phyloP scores from a whole-genome alignment of 2,797 vertebrate genomes.

The Corythornis leucogaster region DNA sequence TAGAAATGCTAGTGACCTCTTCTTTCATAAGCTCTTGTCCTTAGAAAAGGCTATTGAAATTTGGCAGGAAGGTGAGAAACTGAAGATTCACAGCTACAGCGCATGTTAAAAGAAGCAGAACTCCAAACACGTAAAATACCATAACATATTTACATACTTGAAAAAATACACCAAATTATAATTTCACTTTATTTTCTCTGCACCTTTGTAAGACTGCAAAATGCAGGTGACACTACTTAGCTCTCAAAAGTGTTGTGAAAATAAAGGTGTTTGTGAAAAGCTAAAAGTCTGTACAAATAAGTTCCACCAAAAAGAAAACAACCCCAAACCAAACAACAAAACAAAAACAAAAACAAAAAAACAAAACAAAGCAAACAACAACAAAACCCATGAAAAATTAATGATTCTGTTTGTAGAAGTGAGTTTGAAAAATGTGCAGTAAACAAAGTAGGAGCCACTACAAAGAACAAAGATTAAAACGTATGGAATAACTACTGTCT shows the following conservation, averaged over 20 bases:
- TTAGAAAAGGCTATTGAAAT: constrained; percentile 30
- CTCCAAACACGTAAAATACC: background rate
- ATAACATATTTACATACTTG: background rate
- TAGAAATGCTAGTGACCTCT: background rate
- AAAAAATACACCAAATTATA: background rate
- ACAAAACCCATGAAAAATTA: background rate
- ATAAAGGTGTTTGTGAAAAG: background rate
- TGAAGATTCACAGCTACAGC: background rate
- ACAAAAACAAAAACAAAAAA: too few species aligned
- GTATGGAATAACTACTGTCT: background rate
- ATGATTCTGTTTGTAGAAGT: background rate
- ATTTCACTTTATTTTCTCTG: background rate
- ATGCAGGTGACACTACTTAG: background rate
- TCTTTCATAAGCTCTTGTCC: background rate
- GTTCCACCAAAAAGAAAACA: background rate
- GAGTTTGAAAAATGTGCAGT: background rate
- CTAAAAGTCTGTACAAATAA: background rate
- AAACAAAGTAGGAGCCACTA: background rate
- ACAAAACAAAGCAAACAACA: background rate
- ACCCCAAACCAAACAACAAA: too few species aligned
- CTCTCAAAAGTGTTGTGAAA: background rate
- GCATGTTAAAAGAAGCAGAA: background rate
- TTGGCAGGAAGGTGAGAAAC: constrained; percentile 29
- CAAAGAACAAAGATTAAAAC: background rate
- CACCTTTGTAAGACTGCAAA: background rate